A percentile compares a stretch with the other conserved stretches of the same genome.
Conservation (phyloP, 2,888 invertebrate genomes). For the Asteroscopus sphinx region DNA sequence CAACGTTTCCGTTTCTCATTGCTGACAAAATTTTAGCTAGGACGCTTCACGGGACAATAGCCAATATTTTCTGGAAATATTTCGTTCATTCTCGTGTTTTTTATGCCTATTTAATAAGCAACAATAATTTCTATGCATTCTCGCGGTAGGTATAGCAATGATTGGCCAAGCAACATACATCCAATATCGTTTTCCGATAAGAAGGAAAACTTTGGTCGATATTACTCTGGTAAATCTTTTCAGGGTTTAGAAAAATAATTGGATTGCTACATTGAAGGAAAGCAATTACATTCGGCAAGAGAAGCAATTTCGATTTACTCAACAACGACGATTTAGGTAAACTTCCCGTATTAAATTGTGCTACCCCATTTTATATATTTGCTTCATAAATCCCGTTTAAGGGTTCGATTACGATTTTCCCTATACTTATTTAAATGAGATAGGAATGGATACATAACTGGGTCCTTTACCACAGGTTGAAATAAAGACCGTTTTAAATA, state of each 20-base stretch:
- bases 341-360: conserved; percentile 77
- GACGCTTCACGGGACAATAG: conserved; percentile 26
- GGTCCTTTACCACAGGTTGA: conserved; percentile 55
- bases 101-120: conserved; percentile 28
- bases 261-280: conserved; percentile 83
- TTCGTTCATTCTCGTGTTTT: conserved; percentile 20
- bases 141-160: conserved; percentile 36
- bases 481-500: conserved; percentile 46
- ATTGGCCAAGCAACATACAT: conserved; percentile 64
- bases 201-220: conserved; percentile 73
- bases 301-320: conserved; percentile 82
- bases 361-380: conserved; percentile 76
- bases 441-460: conserved; percentile 63
- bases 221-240: conserved; percentile 80
- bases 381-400: conserved; percentile 75
- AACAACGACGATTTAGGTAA: conserved; percentile 79
- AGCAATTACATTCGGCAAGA: conserved; percentile 85
- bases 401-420: conserved; percentile 74
- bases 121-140: conserved; percentile 24
- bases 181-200: conserved; percentile 82
- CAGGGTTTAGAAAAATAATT: conserved; percentile 87
- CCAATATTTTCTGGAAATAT: conserved; percentile 24
- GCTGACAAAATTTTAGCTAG: conserved; percentile 36
- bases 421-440: conserved; percentile 74
- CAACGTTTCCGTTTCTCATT: conserved; percentile 40